Base-by-base conservation (phyloP, 2,797 vertebrate genomes). In the Sebastes goodei region DNA sequence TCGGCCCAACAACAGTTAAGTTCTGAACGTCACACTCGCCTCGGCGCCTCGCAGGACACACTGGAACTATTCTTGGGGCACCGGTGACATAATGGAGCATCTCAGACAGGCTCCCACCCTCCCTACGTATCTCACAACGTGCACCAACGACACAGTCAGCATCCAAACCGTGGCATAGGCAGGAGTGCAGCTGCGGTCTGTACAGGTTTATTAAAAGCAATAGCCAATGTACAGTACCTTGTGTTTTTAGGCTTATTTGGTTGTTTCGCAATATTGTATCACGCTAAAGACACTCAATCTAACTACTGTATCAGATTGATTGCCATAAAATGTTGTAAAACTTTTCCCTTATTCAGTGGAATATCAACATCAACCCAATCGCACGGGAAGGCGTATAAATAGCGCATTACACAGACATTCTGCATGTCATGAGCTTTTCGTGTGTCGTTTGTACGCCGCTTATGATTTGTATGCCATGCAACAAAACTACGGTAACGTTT, bases 11-110 rank as follows among this genome's bases (percentile, higher is more conserved):
- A 90, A 87, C 93, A 86, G 91, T 92, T 90, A 89, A 78, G 82
- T 83, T 89, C 72, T 91, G 88, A 88, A 93, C 88, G 91, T 94
- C 95, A 96, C 92, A 86, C 88, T 91, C 76, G 78, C 90, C 86
- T 86, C 88, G 70, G 74, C 63, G 86, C 88, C 79, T 86, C 10
- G 78, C 71, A 29, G 84, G 84, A 88, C 89, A 96, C 95, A 96
- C 88, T 93, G 93, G 82, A 90, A 73, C 93, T 93, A 94, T 96
- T 96, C 93, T 96, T 90, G 81, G 86, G 83, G 79, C 83, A 71
- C 74, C 78, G 46, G 88, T 95, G 95, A 96, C 94, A 94, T 94
- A 91, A 94, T 89, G 92, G 90, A 86, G 27, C 90, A 76, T 91
- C 91, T 91, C 84, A 89, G 80, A 83, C 70, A 7, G 76, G 75